These are phyloP conservation scores for Nasonia vitripennis DNA, from an alignment of 1,140 invertebrate species.

Conservation along the genomic window DNA sequence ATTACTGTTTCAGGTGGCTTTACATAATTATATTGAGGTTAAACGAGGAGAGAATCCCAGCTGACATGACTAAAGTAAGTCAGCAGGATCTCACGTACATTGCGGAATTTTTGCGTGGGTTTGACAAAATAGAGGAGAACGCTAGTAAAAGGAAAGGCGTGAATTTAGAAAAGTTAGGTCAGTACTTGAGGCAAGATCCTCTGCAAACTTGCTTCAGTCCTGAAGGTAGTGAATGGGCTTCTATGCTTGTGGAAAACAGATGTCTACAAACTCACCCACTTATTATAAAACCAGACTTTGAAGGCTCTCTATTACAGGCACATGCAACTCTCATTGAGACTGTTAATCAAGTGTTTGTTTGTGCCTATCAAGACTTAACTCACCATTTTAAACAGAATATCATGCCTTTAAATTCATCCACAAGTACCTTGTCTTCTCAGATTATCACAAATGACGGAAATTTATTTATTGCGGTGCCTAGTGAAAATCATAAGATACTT, in stretches of 20 bases:
- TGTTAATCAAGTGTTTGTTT: conserved; percentile 83
- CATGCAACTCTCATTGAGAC: conserved; percentile 82
- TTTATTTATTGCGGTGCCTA: conserved; percentile 64
- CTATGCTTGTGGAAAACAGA: conserved; percentile 84
- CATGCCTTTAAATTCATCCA: conserved; percentile 54
- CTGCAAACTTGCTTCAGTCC: conserved; percentile 67
- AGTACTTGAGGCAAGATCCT: conserved; percentile 85
- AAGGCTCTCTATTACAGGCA: conserved; percentile 89
- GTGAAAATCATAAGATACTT: conserved; percentile 62
- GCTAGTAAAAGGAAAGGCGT: conserved; percentile 79
- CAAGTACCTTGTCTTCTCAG: conserved; percentile 61
- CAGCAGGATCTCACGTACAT: conserved; percentile 93
- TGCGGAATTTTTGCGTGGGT: conserved; percentile 92
- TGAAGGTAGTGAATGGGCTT: conserved; percentile 81
- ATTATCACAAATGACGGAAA: conserved; percentile 63
- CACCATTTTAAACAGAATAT: conserved; percentile 76
- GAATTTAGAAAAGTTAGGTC: conserved; percentile 91
- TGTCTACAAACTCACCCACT: conserved; percentile 81
- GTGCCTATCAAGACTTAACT: conserved; percentile 80
- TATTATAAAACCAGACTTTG: conserved; percentile 84
- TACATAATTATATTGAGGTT: conserved; percentile 90
- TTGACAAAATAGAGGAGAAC: conserved; percentile 79
- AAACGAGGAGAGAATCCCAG: conserved; percentile 87
- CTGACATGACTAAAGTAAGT: conserved; percentile 87
- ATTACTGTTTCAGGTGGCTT: conserved; percentile 78